Conservation (phyloP, 2,888 invertebrate species). For the Clunio marinus region DNA sequence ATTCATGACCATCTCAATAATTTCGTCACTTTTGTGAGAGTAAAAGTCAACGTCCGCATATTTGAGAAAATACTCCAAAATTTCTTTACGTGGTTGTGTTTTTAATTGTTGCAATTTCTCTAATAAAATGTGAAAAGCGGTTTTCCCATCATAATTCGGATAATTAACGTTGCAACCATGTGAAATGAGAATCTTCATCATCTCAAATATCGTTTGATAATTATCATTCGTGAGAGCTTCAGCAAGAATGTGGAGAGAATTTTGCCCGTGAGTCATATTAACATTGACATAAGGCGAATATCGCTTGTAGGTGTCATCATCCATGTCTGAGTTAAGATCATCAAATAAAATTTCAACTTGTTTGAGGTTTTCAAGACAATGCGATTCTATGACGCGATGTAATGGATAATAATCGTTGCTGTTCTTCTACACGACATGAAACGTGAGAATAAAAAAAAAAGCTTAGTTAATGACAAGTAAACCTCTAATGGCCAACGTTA, state of each 20-base stretch:
- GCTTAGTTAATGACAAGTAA: background rate
- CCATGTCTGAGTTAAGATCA: background rate
- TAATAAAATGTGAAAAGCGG: conserved; percentile 8
- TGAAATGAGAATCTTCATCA: conserved; percentile 28
- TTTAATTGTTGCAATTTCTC: conserved; percentile 29
- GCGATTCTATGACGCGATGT: conserved; percentile 26
- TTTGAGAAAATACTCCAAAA: conserved; percentile 22
- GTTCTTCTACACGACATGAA: conserved; percentile 21
- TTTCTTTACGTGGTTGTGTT: conserved; percentile 26
- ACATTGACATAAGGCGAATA: conserved; percentile 34
- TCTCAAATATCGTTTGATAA: conserved; percentile 8
- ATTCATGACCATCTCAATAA: conserved; percentile 34
- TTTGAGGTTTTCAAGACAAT: conserved; percentile 31
- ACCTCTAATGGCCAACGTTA: too few species aligned
- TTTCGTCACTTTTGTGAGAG: conserved; percentile 25
- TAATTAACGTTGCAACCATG: conserved; percentile 33
- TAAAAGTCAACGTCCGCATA: conserved; percentile 19
- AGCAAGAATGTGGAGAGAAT: conserved; percentile 13
- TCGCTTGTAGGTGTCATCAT: background rate
- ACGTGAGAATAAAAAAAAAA: background rate
- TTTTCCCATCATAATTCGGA: conserved; percentile 21
- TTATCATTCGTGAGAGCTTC: conserved; percentile 5
- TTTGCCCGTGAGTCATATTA: conserved; percentile 11
- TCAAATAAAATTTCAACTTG: conserved; percentile 1
- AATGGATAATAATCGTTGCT: conserved; percentile 24